Evolutionary conservation across 2,888 invertebrate species (phyloP).

Genomic region (Xylota sylvarum): DNA sequence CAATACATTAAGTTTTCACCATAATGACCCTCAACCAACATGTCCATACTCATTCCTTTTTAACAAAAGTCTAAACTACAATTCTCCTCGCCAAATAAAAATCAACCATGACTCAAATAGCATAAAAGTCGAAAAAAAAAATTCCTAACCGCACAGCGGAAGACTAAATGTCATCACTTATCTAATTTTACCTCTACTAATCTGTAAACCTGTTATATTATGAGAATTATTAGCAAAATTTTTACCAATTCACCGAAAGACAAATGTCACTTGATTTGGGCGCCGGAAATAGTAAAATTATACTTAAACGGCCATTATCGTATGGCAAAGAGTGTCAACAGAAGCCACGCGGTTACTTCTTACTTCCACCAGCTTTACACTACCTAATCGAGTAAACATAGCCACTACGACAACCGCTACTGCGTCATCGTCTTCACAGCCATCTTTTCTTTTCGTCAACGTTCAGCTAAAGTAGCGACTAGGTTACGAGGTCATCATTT

Average conservation of each 20-base stretch:
- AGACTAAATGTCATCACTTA: conserved; percentile 32
- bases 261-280: conserved; percentile 49
- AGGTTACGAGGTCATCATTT: conserved; percentile 75
- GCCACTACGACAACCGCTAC: conserved; percentile 3
- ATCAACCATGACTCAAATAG: neutral
- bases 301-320: conserved; percentile 48
- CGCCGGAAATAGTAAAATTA: conserved; percentile 66
- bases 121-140: neutral
- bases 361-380: conserved; percentile 64
- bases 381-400: conserved; percentile 57
- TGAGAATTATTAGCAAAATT: conserved; percentile 16
- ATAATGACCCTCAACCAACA: too few species aligned
- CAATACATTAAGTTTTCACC: too few species aligned
- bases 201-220: conserved; percentile 38
- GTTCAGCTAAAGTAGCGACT: conserved; percentile 65
- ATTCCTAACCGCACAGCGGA: conserved; percentile 16
- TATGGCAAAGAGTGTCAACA: conserved; percentile 65
- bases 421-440: conserved; percentile 50
- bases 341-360: conserved; percentile 61
- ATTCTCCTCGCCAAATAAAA: neutral
- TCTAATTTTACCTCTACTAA: conserved; percentile 31
- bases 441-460: conserved; percentile 66
- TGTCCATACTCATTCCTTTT: neutral
- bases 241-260: conserved; percentile 24
- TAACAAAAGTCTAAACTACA: neutral